These are phyloP conservation scores for Chloroclysta siterata DNA, from an alignment of 2,888 invertebrate species.

Conservation along the genomic window DNA sequence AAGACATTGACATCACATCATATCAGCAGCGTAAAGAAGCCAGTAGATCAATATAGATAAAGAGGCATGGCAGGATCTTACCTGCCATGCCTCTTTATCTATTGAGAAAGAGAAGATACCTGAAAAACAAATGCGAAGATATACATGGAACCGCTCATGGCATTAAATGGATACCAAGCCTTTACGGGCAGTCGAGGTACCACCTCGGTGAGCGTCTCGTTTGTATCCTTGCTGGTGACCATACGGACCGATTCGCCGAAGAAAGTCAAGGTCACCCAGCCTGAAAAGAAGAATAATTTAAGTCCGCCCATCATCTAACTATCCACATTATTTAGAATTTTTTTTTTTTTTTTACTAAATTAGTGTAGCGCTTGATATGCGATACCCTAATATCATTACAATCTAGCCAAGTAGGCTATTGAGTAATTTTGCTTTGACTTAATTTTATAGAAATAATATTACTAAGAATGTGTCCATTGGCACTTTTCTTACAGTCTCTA, in stretches of 20 bases:
- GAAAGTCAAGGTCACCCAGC: conserved; percentile 92
- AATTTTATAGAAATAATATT: too few relatives aligned
- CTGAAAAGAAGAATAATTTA: conserved; percentile 55
- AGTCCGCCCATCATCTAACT: too few relatives aligned
- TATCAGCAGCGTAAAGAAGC: background rate
- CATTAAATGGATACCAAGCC: conserved; percentile 92
- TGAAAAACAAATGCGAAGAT: conserved; percentile 88
- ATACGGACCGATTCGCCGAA: conserved; percentile 90
- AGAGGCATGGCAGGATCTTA: too few relatives aligned
- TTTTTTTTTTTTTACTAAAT: too few relatives aligned
- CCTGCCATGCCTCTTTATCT: too few relatives aligned
- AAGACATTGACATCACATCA: background rate
- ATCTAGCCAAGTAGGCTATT: too few relatives aligned
- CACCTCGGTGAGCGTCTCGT: conserved; percentile 87
- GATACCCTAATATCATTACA: too few relatives aligned
- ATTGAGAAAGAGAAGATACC: conserved; percentile 62
- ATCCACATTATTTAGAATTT: too few relatives aligned
- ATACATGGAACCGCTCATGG: conserved; percentile 88
- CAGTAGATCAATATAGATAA: background rate
- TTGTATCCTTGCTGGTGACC: conserved; percentile 88
- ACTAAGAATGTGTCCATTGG: too few relatives aligned
- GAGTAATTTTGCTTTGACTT: too few relatives aligned
- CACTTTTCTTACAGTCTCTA: too few relatives aligned
- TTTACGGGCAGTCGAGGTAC: conserved; percentile 90
- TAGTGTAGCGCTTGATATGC: too few relatives aligned